phyloP scores from a whole-genome alignment of 2,113 vertebrate species.

The Irena cyanogastra region DNA sequence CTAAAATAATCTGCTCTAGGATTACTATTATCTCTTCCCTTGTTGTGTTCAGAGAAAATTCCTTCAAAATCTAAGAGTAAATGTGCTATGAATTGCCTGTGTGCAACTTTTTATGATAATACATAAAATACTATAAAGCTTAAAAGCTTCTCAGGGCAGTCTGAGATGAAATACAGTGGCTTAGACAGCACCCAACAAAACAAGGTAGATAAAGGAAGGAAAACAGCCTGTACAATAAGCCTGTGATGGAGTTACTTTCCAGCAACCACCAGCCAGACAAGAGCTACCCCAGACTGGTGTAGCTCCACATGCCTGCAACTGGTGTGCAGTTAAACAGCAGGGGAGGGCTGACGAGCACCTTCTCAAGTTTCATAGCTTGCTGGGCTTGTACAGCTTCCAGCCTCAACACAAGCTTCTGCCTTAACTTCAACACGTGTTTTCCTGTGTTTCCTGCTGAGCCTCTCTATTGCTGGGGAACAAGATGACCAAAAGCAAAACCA shows the following conservation, averaged over 20 bases:
- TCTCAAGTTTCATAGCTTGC: not conserved
- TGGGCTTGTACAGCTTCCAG: not conserved
- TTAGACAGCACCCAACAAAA: not conserved
- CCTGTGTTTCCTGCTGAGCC: not conserved
- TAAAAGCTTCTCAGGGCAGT: not conserved
- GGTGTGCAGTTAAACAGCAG: not conserved
- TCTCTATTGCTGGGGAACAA: not conserved
- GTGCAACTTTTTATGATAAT: not conserved
- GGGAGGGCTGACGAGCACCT: fast-evolving
- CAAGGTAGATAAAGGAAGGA: not conserved
- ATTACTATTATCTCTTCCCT: not conserved
- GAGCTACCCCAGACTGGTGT: not conserved
- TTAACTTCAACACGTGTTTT: not conserved
- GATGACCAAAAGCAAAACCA: not conserved
- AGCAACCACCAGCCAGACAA: not conserved
- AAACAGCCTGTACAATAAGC: fast-evolving
- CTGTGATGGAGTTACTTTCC: not conserved
- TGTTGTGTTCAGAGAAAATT: not conserved
- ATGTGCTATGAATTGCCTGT: not conserved
- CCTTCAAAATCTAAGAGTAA: not conserved
- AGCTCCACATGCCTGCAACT: not conserved
- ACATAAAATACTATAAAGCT: not conserved
- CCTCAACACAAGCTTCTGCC: not conserved
- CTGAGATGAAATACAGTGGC: not conserved
- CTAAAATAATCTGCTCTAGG: not conserved